Evolutionary conservation across 2,113 vertebrate genomes (phyloP).

Genomic region (Dinomys branickii): DNA sequence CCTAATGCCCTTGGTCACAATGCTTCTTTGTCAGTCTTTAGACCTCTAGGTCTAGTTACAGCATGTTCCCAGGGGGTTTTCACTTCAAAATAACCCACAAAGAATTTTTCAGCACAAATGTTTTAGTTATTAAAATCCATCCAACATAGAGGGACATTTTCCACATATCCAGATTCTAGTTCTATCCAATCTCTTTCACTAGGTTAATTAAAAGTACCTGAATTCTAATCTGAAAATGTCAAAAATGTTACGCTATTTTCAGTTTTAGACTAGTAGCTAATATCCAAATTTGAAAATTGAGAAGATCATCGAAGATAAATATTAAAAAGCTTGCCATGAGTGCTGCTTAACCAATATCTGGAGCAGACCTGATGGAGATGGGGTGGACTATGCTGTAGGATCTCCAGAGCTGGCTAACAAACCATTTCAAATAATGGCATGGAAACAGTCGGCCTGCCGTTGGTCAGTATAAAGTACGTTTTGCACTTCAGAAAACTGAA

Average conservation of each 20-base stretch:
- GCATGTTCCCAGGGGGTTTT: background rate
- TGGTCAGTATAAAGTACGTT: background rate
- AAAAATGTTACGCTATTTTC: slow-evolving; percentile 12
- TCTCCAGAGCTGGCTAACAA: background rate
- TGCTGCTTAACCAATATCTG: background rate
- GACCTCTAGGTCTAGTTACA: background rate
- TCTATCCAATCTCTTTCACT: slow-evolving; percentile 22
- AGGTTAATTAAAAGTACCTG: background rate
- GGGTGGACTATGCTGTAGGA: too few relatives aligned
- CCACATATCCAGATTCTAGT: background rate
- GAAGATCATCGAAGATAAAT: slow-evolving; percentile 12
- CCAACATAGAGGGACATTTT: slow-evolving; percentile 63
- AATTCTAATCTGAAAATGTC: background rate
- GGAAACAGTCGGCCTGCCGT: background rate
- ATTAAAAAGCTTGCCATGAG: background rate
- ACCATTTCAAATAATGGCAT: background rate
- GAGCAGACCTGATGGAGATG: background rate
- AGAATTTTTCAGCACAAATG: slow-evolving; percentile 30
- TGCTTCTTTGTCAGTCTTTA: slow-evolving; percentile 29
- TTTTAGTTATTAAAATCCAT: background rate
- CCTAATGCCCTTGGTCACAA: background rate
- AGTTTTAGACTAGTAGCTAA: background rate
- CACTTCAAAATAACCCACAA: background rate
- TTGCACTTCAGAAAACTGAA: slow-evolving; percentile 31
- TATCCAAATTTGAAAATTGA: slow-evolving; percentile 27